A percentile compares a stretch with the other conserved stretches of the same genome.
Conservation (phyloP, 1,140 invertebrate genomes). For the Macrocentrus cingulum region DNA sequence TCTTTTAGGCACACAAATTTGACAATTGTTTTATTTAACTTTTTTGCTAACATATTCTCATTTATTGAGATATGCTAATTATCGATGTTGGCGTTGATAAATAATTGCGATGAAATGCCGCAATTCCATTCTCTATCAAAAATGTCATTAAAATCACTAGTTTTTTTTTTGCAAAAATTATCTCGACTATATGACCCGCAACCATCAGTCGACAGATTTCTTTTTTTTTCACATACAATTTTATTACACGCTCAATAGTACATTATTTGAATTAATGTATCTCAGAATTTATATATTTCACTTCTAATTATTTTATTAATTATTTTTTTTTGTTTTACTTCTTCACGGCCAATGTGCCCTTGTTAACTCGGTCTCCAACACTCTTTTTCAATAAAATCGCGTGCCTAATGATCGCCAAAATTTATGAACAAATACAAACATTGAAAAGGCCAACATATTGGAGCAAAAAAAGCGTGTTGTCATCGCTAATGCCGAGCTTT, state of each 20-base stretch:
- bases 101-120: not conserved
- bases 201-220: slow-evolving; percentile 26
- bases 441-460: slow-evolving; percentile 51
- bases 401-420: slow-evolving; percentile 41
- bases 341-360: slow-evolving; percentile 7
- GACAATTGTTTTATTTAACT: not conserved
- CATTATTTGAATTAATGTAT: too few relatives aligned
- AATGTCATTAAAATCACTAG: not conserved
- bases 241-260: too few relatives aligned
- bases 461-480: slow-evolving; percentile 46
- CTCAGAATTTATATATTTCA: too few relatives aligned
- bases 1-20: slow-evolving; percentile 15
- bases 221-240: too few relatives aligned
- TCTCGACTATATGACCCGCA: not conserved
- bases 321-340: slow-evolving; percentile 16
- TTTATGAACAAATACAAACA: slow-evolving; percentile 49
- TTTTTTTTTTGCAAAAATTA: not conserved
- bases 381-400: slow-evolving; percentile 8
- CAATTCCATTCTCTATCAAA: not conserved
- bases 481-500: slow-evolving; percentile 45
- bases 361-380: slow-evolving; percentile 12
- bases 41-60: slow-evolving; percentile 1
- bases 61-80: slow-evolving; percentile 3
- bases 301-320: slow-evolving; percentile 21
- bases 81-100: slow-evolving; percentile 2